Evolutionary conservation across 2,888 invertebrate genomes (phyloP).

Genomic region (Phengaris arion): DNA sequence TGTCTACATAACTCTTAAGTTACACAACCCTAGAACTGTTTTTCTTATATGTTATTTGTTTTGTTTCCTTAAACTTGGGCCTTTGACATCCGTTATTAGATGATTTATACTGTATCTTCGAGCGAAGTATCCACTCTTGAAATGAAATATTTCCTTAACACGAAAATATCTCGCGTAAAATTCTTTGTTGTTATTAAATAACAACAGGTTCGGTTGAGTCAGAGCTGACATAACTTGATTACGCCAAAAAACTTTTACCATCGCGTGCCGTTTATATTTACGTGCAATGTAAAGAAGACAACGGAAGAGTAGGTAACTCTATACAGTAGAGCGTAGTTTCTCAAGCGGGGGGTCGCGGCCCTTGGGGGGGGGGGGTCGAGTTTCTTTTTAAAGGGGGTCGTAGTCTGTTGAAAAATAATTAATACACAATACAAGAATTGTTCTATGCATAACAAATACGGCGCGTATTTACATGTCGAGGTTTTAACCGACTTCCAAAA

Average conservation of each 20-base stretch:
- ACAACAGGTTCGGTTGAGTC: constrained; percentile 1
- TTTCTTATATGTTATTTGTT: neutral
- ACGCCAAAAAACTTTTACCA: neutral
- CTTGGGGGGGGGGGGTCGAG: too few species aligned
- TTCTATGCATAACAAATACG: neutral
- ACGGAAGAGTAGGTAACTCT: too few species aligned
- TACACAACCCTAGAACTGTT: constrained; percentile 3
- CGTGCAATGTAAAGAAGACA: neutral
- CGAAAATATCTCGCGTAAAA: neutral
- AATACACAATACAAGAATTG: neutral
- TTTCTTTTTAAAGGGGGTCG: too few species aligned
- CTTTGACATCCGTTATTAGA: too few species aligned
- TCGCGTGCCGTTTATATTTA: neutral
- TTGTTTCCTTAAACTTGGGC: neutral
- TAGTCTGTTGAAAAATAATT: too few species aligned
- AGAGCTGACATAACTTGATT: constrained; percentile 6
- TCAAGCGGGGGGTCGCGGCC: too few species aligned
- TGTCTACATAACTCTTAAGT: neutral
- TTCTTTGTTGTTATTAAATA: constrained; percentile 12
- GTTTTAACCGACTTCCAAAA: neutral
- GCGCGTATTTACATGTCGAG: neutral
- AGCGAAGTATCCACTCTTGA: too few species aligned
- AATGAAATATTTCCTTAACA: neutral
- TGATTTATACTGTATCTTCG: too few species aligned
- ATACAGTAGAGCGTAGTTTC: too few species aligned